Base-by-base conservation (phyloP, 1,140 invertebrate species). In the Scaptomyza montana region DNA sequence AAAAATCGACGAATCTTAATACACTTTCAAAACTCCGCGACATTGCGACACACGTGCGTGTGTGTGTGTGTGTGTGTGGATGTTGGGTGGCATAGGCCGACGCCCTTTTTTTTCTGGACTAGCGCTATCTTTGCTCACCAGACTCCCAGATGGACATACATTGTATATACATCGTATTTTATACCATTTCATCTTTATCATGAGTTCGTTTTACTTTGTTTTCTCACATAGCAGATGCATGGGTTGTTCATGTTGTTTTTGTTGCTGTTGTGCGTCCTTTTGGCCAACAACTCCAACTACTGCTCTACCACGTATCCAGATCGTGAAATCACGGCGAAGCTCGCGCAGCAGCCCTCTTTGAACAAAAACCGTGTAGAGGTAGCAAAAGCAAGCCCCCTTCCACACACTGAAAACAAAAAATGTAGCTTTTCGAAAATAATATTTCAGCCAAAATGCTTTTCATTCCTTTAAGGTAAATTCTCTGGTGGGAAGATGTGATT, bases 241-340 rank as follows among this genome's bases (percentile, higher is more conserved):
- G 28, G 46, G 41, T 6, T 12, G 19, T 16, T 55, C 21, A 12
- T 41, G 25, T 53, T 49, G 30, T 60, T 64, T 9, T 28, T 64
- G 30, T 33, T 33, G 30, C 7, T 33, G 30, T 33, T 33, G 30
- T 6, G 61, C 41, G 60, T 63, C 51, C 53, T 54, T 51, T 67
- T 68, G 70, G 57, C 56, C 70, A 73, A 56, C 51, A 43, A 10
- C 57, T 9, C 13, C 9, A 10, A 36, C 33, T 33, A 6, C 50
- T 39, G 25, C 16, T 16, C 16, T 16, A 25, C 12, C 63, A 57
- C 45, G 9, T 30, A 10, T 9, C 63, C 63, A 77, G 61, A 68
- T 86, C 82, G 84, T 63, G 82, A 79, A 87, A 87, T 87, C 82
- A 89, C 84, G 47, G 79, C 78, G 72, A 54, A 67, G 54, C 67